Evolutionary conservation across 2,797 vertebrate species (phyloP), one percentile per base, ranked within the genome.

Genomic region (Esox lucius): DNA sequence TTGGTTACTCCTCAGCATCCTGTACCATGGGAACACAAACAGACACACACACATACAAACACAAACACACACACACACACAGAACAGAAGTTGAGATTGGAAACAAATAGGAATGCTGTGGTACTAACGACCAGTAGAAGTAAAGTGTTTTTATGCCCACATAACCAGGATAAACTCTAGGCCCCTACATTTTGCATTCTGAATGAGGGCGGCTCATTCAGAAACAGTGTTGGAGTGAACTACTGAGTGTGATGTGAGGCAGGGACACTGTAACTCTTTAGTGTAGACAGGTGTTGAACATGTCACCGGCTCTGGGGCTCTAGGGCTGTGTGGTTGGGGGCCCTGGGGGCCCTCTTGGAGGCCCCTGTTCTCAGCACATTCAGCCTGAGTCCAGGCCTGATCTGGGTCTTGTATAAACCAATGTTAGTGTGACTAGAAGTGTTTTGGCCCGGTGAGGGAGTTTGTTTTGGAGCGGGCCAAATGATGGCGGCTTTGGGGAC

Each of bases 1-100:
- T 73, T 96, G 97, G 92, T 99, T 99, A 88, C 96, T 99, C 78
- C 98, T 94, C 84, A 99, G 90, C 97, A 98, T 99, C 73, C 98
- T 99, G 86, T 35, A 82, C 82, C 5, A 67, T 49, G 67, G 61
- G 66, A 42, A 56, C 67, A 70, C 71, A 73, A 51, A 67, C 48
- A 71, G 64, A 68, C 68, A 68, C 48, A 78, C 68, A 68, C 67
- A 74, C 59, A 74, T 51, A 72, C 69, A 69, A 70, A 72, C 70
- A 59, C 53, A 75, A 53, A 75, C 62, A 65, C 51, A 74, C 62
- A 71, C 51, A 66, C 72, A 33, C 15, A 56, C 56, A 19, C 72
- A 72, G 22, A 61, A 9, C 19, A 42, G 6, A 35, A 11, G 19
- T 2, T 49, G 17, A 11, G 28, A 26, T 28, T 4, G 46, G 61